Evolutionary conservation across 2,888 invertebrate species (phyloP), one percentile per base, ranked within the genome.

Genomic region (Drosophila percnosoma): DNA sequence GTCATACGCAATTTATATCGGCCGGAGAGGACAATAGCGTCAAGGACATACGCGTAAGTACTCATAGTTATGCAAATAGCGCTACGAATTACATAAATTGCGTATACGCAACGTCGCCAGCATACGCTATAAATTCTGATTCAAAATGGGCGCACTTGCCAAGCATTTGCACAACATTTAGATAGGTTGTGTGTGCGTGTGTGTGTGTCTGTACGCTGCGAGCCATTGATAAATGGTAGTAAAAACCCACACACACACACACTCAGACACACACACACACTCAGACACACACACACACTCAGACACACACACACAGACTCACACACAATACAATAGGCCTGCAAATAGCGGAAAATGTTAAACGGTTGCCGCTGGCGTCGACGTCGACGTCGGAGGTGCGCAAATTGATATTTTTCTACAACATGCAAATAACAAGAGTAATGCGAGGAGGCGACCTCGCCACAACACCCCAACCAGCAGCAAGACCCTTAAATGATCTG

Each of bases 321-420:
- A 45, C 13, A 49, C 15, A 63, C 60, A 77, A 77, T 82, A 85
- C 85, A 85, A 85, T 82, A 75, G 85, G 80, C 87, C 89, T 82
- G 85, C 82, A 87, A 85, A 84, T 87, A 89, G 89, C 89, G 85
- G 85, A 85, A 85, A 85, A 85, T 85, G 85, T 89, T 87, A 85
- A 85, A 89, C 88, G 85, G 57, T 84, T 63, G 69, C 62, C 55
- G 75, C 33, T 55, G 68, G 58, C 74, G 77, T n/a, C 59, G 60
- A n/a, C 70, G 64, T 61, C 70, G 65, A 49, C 83, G 84, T 80
- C 87, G 83, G 87, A 83, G 83, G 85, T 85, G 89, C 85, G 85
- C 85, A 85, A 85, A 85, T 85, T 85, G 85, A 85, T 85, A 85
- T 85, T 85, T 85, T 85, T 85, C 85, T 87, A 85, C 87, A 82